Evolutionary conservation across 2,113 vertebrate species (phyloP), one percentile per base, ranked within the genome.

Genomic region (Callionymus lyra): DNA sequence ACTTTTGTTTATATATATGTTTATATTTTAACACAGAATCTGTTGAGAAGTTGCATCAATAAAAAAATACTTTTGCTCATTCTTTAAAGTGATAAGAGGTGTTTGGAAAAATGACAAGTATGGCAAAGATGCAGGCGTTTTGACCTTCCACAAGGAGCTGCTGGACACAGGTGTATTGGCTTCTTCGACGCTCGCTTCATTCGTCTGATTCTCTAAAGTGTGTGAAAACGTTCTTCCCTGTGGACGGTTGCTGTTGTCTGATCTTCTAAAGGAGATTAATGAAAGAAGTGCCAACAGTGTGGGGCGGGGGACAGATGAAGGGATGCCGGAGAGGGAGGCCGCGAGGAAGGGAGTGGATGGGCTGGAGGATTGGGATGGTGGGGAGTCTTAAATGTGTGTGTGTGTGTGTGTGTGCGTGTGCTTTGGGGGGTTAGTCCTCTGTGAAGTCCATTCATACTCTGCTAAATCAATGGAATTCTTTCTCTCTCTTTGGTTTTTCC

Each of bases 391-490:
- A 37, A 40, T 31, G 55, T 44, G 47, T 44, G 46, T 38, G 52
- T 40, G 38, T 31, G 27, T 34, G 52, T 31, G 16, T 32, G 46
- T 46, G 51, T 37, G 56, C 50, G 44, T 39, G 53, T 47, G 50
- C 34, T 47, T 47, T 60, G 47, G 38, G 36, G 36, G 50, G 45
- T 47, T 47, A 67, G 56, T 57, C 38, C 50, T 71, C 71, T 74
- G 59, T 76, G 78, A 79, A 81, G 69, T 82, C 74, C 74, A 81
- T 83, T 85, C 82, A 82, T 80, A 60, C 48, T 43, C 64, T 43
- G 48, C 63, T 78, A 74, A 81, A 82, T 77, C 75, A 78, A 78
- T 81, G 79, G 80, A 80, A 83, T 83, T 81, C 79, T 76, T 84
- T 85, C 75, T 70, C 68, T 47, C 38, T 77, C 56, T 50, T 37